These are phyloP conservation scores for Plagodis pulveraria DNA, from an alignment of 2,888 invertebrate genomes.

Conservation along the genomic window DNA sequence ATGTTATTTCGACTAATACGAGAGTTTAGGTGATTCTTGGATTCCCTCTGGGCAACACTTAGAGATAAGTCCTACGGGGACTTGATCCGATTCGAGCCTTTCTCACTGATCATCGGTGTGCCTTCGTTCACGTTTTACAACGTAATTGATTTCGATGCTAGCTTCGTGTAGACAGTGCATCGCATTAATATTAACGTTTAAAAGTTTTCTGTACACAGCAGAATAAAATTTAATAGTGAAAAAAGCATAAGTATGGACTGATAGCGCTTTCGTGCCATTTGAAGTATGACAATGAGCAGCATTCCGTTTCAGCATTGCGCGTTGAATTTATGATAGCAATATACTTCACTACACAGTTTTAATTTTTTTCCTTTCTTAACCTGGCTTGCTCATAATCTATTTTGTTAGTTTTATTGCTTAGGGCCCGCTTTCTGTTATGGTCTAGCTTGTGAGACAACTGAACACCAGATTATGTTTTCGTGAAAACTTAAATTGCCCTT, in stretches of 20 bases:
- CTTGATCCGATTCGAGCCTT: conserved; percentile 60
- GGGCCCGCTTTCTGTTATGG: too few species aligned
- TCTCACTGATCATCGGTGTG: conserved; percentile 49
- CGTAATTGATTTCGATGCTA: conserved; percentile 59
- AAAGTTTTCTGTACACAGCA: conserved; percentile 46
- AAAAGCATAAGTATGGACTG: conserved; percentile 10
- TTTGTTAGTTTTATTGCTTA: too few species aligned
- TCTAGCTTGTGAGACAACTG: conserved; percentile 23
- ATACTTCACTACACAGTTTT: neutral
- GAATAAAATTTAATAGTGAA: too few species aligned
- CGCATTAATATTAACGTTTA: conserved; percentile 63
- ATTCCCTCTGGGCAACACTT: conserved; percentile 54
- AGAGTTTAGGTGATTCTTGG: conserved; percentile 51
- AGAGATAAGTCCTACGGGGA: conserved; percentile 45
- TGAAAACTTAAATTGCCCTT: conserved; percentile 65
- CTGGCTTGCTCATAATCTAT: too few species aligned
- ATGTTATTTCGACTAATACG: conserved; percentile 64
- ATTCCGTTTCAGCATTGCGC: conserved; percentile 8
- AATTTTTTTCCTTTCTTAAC: too few species aligned
- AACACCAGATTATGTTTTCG: conserved; percentile 38
- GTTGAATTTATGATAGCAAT: conserved; percentile 29
- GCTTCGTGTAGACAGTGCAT: conserved; percentile 58
- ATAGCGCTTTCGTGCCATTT: conserved; percentile 12
- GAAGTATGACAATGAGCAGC: conserved; percentile 11
- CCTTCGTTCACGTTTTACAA: conserved; percentile 52